A percentile compares a stretch with the other conserved stretches of the same genome.
Conservation (phyloP, 2,797 vertebrate genomes). For the Darevskia nairensis region DNA sequence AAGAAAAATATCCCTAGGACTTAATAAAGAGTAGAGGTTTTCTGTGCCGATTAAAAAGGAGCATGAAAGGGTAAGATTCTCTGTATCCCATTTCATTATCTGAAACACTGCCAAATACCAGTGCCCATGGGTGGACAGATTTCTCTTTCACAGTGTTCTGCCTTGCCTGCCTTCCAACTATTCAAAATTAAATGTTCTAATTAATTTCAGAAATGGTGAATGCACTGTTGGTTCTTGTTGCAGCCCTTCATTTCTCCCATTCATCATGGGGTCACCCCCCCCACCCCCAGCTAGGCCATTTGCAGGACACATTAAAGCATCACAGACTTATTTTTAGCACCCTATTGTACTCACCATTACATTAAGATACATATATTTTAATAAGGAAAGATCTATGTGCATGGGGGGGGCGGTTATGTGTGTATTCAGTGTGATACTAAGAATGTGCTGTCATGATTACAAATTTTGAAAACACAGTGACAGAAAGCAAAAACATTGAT, state of each 20-base stretch:
- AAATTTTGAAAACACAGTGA: too few relatives aligned
- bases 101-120: not conserved
- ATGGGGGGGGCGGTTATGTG: too few relatives aligned
- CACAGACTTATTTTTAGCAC: not conserved
- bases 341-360: not conserved
- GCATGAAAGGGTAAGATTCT: not conserved
- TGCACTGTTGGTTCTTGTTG: not conserved
- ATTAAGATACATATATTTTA: not conserved
- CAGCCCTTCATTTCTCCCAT: not conserved
- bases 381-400: too few relatives aligned
- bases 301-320: not conserved
- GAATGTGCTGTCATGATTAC: too few relatives aligned
- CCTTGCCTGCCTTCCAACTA: not conserved
- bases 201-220: not conserved
- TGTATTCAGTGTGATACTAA: too few relatives aligned
- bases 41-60: not conserved
- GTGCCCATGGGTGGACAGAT: not conserved
- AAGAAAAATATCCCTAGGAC: not conserved
- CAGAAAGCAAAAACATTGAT: too few relatives aligned
- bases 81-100: not conserved
- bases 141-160: not conserved
- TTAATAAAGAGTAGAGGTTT: constrained; percentile 18
- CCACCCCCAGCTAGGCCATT: not conserved
- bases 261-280: not conserved
- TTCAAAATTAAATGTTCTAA: not conserved